Evolutionary conservation across 2,113 vertebrate species (phyloP).

Genomic region (Lota lota): DNA sequence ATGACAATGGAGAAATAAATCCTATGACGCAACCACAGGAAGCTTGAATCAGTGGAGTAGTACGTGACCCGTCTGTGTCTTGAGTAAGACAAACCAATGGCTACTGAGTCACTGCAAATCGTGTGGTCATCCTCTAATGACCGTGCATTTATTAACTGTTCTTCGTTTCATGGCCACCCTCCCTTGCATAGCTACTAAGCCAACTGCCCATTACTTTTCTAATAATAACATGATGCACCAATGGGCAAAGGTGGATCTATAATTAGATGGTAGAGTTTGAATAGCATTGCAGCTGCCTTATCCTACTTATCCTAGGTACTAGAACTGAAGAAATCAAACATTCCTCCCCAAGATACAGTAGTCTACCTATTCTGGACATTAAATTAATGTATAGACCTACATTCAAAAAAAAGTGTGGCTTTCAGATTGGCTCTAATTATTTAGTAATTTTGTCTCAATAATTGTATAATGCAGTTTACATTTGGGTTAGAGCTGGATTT

Average conservation of each 20-base stretch:
- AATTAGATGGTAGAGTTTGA: constrained; percentile 52
- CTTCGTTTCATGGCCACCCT: constrained; percentile 41
- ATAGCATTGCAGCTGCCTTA: constrained; percentile 37
- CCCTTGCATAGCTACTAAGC: constrained; percentile 61
- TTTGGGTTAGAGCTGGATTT: neutral
- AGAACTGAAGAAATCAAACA: constrained; percentile 7
- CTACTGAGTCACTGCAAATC: too few species aligned
- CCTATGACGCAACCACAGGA: too few species aligned
- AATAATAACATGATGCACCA: constrained; percentile 65
- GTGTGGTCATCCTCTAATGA: too few species aligned
- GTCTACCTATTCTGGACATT: neutral
- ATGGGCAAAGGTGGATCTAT: constrained; percentile 64
- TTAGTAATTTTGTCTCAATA: too few species aligned
- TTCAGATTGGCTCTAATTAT: too few species aligned
- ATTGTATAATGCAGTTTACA: neutral
- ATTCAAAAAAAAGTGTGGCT: too few species aligned
- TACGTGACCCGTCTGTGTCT: too few species aligned
- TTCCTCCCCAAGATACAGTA: constrained; percentile 16
- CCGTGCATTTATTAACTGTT: constrained; percentile 11
- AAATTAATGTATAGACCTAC: neutral
- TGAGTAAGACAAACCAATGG: too few species aligned
- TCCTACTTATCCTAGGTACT: neutral
- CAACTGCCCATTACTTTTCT: constrained; percentile 52
- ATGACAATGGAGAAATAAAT: too few species aligned
- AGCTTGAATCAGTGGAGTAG: too few species aligned